phyloP scores from a whole-genome alignment of 1,140 invertebrate species.

The Protaetia brevitarsis region DNA sequence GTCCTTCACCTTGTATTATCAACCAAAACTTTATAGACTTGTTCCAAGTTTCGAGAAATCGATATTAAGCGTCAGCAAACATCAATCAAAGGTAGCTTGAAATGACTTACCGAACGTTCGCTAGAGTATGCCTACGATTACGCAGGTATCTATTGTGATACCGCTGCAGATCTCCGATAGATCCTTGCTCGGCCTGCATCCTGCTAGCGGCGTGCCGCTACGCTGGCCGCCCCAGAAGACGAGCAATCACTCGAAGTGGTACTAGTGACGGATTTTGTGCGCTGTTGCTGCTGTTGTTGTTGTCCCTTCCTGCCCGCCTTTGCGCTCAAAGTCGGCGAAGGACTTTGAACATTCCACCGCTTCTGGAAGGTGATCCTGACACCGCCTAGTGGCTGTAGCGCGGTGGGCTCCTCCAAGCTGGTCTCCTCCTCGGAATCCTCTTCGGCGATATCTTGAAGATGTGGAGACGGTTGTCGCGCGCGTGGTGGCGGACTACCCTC shows the following conservation, averaged over 20 bases:
- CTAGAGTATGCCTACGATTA: constrained; percentile 78
- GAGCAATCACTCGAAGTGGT: constrained; percentile 38
- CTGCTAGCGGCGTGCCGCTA: constrained; percentile 52
- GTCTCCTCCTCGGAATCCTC: constrained; percentile 40
- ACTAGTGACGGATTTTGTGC: constrained; percentile 37
- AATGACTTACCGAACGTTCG: constrained; percentile 81
- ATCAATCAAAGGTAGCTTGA: no score
- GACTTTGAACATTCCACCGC: constrained; percentile 40
- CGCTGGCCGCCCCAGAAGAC: no score
- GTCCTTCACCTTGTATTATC: no score
- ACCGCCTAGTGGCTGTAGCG: constrained; percentile 38
- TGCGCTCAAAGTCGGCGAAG: constrained; percentile 44
- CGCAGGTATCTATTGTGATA: constrained; percentile 80
- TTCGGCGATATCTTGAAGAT: constrained; percentile 47
- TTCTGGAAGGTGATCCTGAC: constrained; percentile 39
- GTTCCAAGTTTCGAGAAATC: no score
- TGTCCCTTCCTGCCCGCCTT: constrained; percentile 36
- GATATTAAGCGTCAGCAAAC: no score
- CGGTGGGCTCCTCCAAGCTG: constrained; percentile 32
- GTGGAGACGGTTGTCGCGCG: constrained; percentile 38
- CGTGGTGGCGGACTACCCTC: constrained; percentile 32
- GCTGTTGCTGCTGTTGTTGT: no score
- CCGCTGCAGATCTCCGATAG: constrained; percentile 80
- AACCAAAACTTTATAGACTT: no score
- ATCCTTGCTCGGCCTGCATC: constrained; percentile 86